These are phyloP conservation scores for Columbina picui DNA, from an alignment of 2,113 vertebrate genomes.

Conservation along the genomic window DNA sequence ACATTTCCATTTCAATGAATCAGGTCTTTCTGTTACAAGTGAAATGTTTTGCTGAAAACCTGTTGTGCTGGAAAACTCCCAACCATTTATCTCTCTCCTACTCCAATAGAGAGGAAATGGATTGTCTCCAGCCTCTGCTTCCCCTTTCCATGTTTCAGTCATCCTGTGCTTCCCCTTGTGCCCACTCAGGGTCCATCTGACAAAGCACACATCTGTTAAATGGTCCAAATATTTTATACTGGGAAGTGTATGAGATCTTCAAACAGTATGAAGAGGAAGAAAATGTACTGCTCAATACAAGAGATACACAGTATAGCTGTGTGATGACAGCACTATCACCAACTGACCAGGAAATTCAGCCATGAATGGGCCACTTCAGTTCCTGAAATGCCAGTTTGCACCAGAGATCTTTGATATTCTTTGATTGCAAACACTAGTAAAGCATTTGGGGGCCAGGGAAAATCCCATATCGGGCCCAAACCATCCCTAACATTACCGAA, in stretches of 20 bases:
- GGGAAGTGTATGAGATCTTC: neutral
- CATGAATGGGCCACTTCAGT: fast-evolving
- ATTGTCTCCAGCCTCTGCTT: neutral
- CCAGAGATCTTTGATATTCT: neutral
- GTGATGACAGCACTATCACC: neutral
- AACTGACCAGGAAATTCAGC: neutral
- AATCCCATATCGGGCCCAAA: neutral
- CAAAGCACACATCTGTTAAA: neutral
- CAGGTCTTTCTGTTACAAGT: constrained; percentile 38
- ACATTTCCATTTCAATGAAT: constrained; percentile 63
- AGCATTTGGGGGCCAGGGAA: neutral
- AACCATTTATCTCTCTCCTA: constrained; percentile 1
- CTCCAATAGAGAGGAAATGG: constrained; percentile 3
- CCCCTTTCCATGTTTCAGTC: neutral
- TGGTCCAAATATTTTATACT: neutral
- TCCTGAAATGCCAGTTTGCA: neutral
- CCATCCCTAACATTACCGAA: neutral
- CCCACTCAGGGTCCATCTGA: neutral
- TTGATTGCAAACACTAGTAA: neutral
- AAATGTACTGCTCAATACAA: neutral
- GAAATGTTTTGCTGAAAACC: constrained; percentile 61
- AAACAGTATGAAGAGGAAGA: neutral
- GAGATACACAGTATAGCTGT: neutral
- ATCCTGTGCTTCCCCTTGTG: neutral
- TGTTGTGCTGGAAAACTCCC: constrained; percentile 59